Evolutionary conservation across 1,140 invertebrate genomes (phyloP).

Genomic region (Papilio polytes): DNA sequence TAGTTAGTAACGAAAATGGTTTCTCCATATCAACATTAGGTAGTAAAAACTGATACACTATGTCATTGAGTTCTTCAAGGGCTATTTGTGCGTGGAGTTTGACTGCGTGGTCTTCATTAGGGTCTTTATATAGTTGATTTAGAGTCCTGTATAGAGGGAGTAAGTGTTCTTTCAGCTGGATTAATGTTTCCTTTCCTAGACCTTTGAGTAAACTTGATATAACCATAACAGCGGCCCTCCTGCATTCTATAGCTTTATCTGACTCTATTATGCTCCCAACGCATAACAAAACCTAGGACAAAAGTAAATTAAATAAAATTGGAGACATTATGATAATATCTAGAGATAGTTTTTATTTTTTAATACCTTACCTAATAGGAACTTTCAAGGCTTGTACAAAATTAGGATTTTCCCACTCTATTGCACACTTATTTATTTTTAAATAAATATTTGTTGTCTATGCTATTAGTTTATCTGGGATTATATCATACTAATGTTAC

Average conservation of each 20-base stretch:
- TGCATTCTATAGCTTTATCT: constrained; percentile 88
- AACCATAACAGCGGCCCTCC: constrained; percentile 91
- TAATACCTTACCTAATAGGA: too few species aligned
- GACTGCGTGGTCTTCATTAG: constrained; percentile 87
- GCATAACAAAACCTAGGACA: constrained; percentile 88
- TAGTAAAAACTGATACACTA: constrained; percentile 87
- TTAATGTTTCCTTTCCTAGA: constrained; percentile 87
- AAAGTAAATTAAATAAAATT: too few species aligned
- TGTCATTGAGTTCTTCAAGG: constrained; percentile 90
- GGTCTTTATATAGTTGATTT: constrained; percentile 86
- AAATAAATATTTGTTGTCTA: too few species aligned
- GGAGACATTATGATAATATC: too few species aligned
- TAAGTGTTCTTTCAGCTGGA: constrained; percentile 87
- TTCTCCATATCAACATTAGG: constrained; percentile 85
- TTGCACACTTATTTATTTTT: too few species aligned
- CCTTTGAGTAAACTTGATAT: constrained; percentile 89
- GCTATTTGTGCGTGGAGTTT: constrained; percentile 90
- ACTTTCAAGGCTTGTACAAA: too few species aligned
- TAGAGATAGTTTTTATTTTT: too few species aligned
- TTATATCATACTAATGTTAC: too few species aligned
- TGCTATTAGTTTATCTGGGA: too few species aligned
- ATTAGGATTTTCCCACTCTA: too few species aligned
- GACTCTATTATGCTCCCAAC: constrained; percentile 87
- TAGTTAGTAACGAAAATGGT: constrained; percentile 84
- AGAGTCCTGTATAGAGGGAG: constrained; percentile 88